phyloP scores from a whole-genome alignment of 2,888 invertebrate genomes.

The Drosophila emarginata region DNA sequence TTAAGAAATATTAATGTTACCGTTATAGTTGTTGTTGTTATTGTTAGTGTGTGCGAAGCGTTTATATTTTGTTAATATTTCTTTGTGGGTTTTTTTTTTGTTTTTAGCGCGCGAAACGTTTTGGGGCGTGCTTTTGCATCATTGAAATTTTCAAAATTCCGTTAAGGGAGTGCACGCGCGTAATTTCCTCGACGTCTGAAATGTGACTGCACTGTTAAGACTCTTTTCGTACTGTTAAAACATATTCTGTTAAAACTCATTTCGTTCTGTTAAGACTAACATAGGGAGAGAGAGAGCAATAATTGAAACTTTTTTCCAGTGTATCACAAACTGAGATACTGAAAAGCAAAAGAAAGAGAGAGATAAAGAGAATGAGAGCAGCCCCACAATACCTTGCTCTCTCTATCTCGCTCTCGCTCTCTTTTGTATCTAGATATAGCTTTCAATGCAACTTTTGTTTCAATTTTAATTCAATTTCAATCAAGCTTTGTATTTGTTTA shows the following conservation, averaged over 20 bases:
- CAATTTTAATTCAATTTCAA: conserved; percentile 45
- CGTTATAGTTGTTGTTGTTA: conserved; percentile 7
- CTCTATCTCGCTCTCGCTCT: not conserved
- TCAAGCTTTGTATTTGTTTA: conserved; percentile 46
- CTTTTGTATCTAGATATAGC: not conserved
- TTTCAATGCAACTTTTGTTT: conserved; percentile 48
- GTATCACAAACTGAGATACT: too few relatives aligned
- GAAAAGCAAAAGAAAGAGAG: too few relatives aligned
- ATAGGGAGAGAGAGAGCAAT: too few relatives aligned
- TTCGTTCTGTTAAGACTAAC: too few relatives aligned
- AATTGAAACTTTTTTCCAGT: too few relatives aligned
- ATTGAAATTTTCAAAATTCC: conserved; percentile 30
- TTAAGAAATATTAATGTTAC: not conserved
- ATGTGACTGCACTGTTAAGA: too few relatives aligned
- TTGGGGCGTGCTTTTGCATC: conserved; percentile 65
- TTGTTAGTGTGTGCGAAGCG: conserved; percentile 16
- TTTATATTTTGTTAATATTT: conserved; percentile 18
- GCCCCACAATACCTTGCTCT: not conserved
- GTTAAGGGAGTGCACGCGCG: too few relatives aligned
- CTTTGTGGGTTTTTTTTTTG: conserved; percentile 29
- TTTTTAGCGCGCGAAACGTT: conserved; percentile 64
- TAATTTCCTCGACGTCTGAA: too few relatives aligned
- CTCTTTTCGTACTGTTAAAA: too few relatives aligned
- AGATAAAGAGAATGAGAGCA: not conserved
- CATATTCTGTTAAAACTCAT: too few relatives aligned